A percentile compares a stretch with the other conserved stretches of the same genome.
Conservation (phyloP, 2,888 invertebrate genomes). For the Megalurothrips usitatus region DNA sequence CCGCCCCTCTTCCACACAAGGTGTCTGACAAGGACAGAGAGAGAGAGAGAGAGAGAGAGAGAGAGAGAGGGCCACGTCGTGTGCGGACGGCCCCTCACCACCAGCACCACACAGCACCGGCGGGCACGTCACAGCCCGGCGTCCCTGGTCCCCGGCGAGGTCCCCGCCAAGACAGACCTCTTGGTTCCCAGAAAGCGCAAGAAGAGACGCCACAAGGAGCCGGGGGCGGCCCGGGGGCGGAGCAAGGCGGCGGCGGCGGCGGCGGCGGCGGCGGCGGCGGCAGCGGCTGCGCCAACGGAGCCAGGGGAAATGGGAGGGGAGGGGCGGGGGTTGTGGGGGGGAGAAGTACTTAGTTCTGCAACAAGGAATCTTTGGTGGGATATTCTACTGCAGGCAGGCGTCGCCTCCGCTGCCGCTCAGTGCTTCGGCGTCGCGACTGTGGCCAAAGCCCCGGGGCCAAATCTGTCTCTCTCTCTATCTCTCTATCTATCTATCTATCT, state of each 20-base stretch:
- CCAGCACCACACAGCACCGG: too few relatives aligned
- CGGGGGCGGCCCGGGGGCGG: background rate
- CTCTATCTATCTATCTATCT: background rate
- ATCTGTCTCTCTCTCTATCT: background rate
- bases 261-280: background rate
- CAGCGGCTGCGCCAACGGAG: background rate
- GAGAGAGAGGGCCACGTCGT: too few relatives aligned
- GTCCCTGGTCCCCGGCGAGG: too few relatives aligned
- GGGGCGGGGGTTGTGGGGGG: background rate
- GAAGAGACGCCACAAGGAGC: background rate
- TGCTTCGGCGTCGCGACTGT: background rate
- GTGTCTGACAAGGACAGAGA: too few relatives aligned
- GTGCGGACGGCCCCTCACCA: too few relatives aligned
- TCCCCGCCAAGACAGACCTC: constrained; percentile 20
- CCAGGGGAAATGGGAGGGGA: background rate
- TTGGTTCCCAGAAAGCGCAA: background rate
- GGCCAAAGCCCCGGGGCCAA: background rate
- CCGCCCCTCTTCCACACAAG: too few relatives aligned
- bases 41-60: too few relatives aligned
- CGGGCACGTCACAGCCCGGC: too few relatives aligned
- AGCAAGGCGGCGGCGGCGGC: background rate
- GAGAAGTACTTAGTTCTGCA: constrained; percentile 26
- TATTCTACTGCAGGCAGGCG: background rate
- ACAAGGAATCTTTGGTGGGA: constrained; percentile 9
- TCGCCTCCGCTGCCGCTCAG: background rate